Percentiles rank a stretch among this genome's conserved stretches.
Conservation (phyloP, 2,888 invertebrate genomes). For the Agrotis clavis region DNA sequence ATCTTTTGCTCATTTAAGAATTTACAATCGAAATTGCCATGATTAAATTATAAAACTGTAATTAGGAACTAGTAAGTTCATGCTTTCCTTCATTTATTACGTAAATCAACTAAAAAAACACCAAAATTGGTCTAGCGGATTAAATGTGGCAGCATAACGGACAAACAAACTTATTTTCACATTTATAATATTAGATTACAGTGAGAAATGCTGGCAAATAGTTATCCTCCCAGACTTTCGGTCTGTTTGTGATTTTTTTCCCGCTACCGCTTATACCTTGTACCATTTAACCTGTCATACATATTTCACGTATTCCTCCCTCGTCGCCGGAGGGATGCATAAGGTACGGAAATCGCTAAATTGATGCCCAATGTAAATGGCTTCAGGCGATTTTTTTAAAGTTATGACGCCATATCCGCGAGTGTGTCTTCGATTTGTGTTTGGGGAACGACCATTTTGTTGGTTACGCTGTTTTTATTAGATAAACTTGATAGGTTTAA, state of each 20-base stretch:
- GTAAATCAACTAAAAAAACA: too few species aligned
- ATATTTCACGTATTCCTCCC: conserved; percentile 70
- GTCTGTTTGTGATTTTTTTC: neutral
- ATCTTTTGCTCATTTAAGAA: too few species aligned
- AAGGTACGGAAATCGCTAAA: conserved; percentile 68
- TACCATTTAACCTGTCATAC: conserved; percentile 51
- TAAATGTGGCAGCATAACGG: too few species aligned
- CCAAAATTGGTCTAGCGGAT: too few species aligned
- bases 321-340: conserved; percentile 64
- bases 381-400: conserved; percentile 70
- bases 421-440: conserved; percentile 56
- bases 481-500: conserved; percentile 21
- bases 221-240: too few species aligned
- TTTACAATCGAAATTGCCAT: too few species aligned
- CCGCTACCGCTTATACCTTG: conserved; percentile 52
- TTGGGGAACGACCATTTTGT: conserved; percentile 40
- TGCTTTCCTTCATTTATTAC: too few species aligned
- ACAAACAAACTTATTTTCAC: too few species aligned
- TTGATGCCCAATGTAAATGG: conserved; percentile 71
- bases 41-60: too few species aligned
- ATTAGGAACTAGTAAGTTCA: too few species aligned
- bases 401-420: conserved; percentile 69
- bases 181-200: too few species aligned
- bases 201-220: too few species aligned
- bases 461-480: conserved; percentile 27